A percentile compares a stretch with the other conserved stretches of the same genome.
phyloP scores from a whole-genome alignment of 92 coral and sea anemone genomes.

The Meandrina meandrites region DNA sequence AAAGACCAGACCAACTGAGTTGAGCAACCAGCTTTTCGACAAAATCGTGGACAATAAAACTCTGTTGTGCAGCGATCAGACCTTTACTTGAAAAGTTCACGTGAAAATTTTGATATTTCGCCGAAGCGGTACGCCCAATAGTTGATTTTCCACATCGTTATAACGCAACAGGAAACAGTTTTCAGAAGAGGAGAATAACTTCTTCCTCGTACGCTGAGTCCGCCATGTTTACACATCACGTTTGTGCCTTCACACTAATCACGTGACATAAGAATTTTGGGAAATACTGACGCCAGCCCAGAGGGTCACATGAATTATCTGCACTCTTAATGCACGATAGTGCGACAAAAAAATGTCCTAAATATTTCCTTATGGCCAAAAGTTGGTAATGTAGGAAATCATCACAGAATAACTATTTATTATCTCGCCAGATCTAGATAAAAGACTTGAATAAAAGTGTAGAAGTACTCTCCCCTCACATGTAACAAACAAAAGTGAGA shows the following conservation, averaged over 20 bases:
- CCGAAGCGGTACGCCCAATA: not conserved
- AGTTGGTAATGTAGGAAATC: not conserved
- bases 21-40: not conserved
- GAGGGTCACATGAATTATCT: not conserved
- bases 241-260: not conserved
- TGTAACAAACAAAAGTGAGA: not conserved
- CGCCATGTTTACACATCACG: conserved; percentile 21
- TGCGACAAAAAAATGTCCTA: not conserved
- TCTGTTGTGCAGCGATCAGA: not conserved
- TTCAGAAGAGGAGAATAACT: not conserved
- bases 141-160: not conserved
- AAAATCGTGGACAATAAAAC: conserved; percentile 6
- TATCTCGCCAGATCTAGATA: not conserved
- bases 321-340: too few species aligned
- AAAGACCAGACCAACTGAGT: not conserved
- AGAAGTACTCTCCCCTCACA: not conserved
- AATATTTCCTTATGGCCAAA: not conserved
- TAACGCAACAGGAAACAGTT: too few species aligned
- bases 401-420: not conserved
- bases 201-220: not conserved
- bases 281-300: not conserved
- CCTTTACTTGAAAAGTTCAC: not conserved
- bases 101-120: not conserved
- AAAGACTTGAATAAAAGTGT: not conserved
- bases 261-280: conserved; percentile 3